A percentile compares a stretch with the other conserved stretches of the same genome.
Evolutionary conservation across 2,888 invertebrate species (phyloP).

Genomic region (Ophonus ardosiacus): DNA sequence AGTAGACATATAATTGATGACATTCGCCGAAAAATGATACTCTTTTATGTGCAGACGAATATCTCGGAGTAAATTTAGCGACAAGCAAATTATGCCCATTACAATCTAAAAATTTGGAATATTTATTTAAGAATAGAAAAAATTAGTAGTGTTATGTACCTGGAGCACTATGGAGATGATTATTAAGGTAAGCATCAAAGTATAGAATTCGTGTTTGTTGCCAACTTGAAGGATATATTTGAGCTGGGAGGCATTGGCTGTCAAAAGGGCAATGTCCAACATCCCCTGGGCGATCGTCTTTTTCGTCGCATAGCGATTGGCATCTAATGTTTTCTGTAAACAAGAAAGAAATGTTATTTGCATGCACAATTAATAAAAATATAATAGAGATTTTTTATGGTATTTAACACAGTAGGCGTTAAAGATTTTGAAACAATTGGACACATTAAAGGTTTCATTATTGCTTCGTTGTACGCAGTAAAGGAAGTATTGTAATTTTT

Average conservation of each 20-base stretch:
- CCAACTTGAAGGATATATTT: constrained; percentile 92
- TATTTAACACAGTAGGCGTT: no score
- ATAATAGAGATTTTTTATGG: no score
- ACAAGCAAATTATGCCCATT: constrained; percentile 85
- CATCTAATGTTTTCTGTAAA: constrained; percentile 86
- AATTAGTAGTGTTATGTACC: constrained; percentile 77
- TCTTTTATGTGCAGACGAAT: constrained; percentile 85
- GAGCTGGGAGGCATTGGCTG: constrained; percentile 92
- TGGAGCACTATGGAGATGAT: constrained; percentile 90
- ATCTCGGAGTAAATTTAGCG: constrained; percentile 86
- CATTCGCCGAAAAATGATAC: constrained; percentile 83
- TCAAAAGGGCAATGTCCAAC: constrained; percentile 91
- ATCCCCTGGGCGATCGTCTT: constrained; percentile 95
- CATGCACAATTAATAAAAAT: background rate
- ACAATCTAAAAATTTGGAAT: constrained; percentile 78
- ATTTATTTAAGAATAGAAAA: background rate
- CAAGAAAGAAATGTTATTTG: constrained; percentile 57
- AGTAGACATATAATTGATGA: constrained; percentile 85
- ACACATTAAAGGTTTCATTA: no score
- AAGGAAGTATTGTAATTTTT: no score
- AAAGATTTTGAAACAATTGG: no score
- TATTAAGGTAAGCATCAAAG: constrained; percentile 87
- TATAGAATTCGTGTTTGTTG: constrained; percentile 91
- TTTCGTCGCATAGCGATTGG: constrained; percentile 93
- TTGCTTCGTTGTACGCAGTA: no score